Base-by-base conservation (phyloP, 2,888 invertebrate genomes). In the Spodoptera picta region DNA sequence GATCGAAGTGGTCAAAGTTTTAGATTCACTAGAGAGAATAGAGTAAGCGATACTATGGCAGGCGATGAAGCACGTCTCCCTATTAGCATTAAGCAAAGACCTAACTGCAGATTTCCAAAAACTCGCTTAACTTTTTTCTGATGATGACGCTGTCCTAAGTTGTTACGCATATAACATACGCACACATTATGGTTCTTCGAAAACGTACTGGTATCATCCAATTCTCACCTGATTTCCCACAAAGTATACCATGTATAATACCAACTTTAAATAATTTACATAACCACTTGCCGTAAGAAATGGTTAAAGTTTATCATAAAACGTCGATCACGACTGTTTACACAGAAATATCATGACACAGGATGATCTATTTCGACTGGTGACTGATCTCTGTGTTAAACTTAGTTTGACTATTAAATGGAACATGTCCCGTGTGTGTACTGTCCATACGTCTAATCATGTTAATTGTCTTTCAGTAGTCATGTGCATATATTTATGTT, bases 241-340 rank as follows among this genome's bases (percentile, higher is more conserved):
- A 44, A 52, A 63, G 36, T 50, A 51, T 56, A 64, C 51, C 62
- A 69, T 54, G 50, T 65, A 55, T 65, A n/a, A 4, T 31, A 41
- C 52, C 27, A 51, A 60, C 56, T 59, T 48, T 48, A 56, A 41
- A 46, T 42, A 53, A 69, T 73, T 66, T 64, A 74, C 66, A 49
- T 64, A 72, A 72, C 58, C 42, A 54, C 52, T 59, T 36, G 53
- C 14, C 60, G 48, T 48, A 56, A 61, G 52, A 60, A 51, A 64
- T 66, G 48, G 60, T 62, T 53, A 58, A 55, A 64, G 49, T 64
- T 46, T 58, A 60, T 31, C 48, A 46, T 77, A 75, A 75, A 55
- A 65, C 42, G 52, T 42, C 48, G 36, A 59, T 66, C 76, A 77
- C 76, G 76, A 79, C 50, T 75, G 55, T 79, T 76, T 58, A 61